Percentiles rank a stretch among this genome's conserved stretches.
phyloP scores from a whole-genome alignment of 2,797 vertebrate genomes.

The Paguma larvata region DNA sequence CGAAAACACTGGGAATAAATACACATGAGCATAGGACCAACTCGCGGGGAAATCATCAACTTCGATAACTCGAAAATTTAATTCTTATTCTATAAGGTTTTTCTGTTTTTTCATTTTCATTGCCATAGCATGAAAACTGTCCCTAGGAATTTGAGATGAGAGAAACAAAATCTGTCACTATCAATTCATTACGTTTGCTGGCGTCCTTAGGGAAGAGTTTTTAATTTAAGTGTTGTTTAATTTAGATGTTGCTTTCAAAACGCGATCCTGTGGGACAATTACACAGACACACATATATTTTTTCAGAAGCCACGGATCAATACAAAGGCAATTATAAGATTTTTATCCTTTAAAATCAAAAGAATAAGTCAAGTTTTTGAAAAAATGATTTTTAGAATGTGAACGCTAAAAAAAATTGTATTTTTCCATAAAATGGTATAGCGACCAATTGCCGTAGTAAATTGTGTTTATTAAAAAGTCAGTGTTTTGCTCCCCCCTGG shows the following conservation, averaged over 20 bases:
- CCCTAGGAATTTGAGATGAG: neutral
- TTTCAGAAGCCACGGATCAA: conserved; percentile 29
- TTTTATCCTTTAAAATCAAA: conserved; percentile 55
- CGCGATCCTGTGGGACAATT: neutral
- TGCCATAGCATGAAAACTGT: neutral
- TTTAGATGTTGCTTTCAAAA: conserved; percentile 44
- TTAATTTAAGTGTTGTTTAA: conserved; percentile 11
- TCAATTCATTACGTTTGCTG: neutral
- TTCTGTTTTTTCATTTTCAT: neutral
- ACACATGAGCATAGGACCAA: fast-evolving
- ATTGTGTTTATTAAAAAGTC: neutral
- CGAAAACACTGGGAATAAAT: fast-evolving
- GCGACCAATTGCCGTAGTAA: no score
- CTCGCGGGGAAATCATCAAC: neutral
- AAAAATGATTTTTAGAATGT: conserved; percentile 19
- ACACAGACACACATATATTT: neutral
- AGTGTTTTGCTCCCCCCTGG: neutral
- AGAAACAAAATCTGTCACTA: neutral
- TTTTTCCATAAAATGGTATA: neutral
- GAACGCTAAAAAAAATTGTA: neutral
- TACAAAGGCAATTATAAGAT: conserved; percentile 51
- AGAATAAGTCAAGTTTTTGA: neutral
- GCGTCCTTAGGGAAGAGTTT: neutral
- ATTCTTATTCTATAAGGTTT: neutral
- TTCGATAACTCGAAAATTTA: neutral